Percentiles rank a stretch among this genome's conserved stretches.
Evolutionary conservation across 2,888 invertebrate species (phyloP).

Genomic region (Agonopterix arenella): DNA sequence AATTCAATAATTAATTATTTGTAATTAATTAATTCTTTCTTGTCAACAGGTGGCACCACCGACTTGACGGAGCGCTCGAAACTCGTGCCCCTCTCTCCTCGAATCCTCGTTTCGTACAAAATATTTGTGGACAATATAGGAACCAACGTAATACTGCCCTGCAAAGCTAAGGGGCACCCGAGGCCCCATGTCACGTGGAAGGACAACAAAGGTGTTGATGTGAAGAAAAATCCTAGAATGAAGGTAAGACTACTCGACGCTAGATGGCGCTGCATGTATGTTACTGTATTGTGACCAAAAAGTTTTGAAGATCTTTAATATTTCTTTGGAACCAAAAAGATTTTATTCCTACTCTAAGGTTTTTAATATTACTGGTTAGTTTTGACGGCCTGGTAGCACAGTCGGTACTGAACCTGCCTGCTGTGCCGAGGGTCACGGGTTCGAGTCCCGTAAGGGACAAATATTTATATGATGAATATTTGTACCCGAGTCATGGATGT

Average conservation of each 20-base stretch:
- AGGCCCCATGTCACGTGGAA: conserved; percentile 81
- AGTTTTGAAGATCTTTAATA: background rate
- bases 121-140: conserved; percentile 78
- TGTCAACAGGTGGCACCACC: conserved; percentile 38
- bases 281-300: background rate
- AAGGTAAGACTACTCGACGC: conserved; percentile 50
- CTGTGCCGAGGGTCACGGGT: too few relatives aligned
- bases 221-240: conserved; percentile 71
- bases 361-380: too few relatives aligned
- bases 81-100: conserved; percentile 62
- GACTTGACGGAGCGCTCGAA: conserved; percentile 54
- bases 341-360: too few relatives aligned
- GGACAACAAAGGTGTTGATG: conserved; percentile 72
- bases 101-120: conserved; percentile 72
- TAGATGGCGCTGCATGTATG: conserved; percentile 3
- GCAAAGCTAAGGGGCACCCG: conserved; percentile 81
- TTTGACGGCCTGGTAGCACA: too few relatives aligned
- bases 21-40: too few relatives aligned
- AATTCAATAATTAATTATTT: too few relatives aligned
- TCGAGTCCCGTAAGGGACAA: too few relatives aligned
- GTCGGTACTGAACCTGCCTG: too few relatives aligned
- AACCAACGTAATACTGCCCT: conserved; percentile 81
- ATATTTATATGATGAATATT: too few relatives aligned
- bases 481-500: too few relatives aligned
- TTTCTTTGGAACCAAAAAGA: background rate